These are phyloP conservation scores for Arrhopalites spinosus DNA, from an alignment of 2,888 invertebrate species.

Conservation along the genomic window DNA sequence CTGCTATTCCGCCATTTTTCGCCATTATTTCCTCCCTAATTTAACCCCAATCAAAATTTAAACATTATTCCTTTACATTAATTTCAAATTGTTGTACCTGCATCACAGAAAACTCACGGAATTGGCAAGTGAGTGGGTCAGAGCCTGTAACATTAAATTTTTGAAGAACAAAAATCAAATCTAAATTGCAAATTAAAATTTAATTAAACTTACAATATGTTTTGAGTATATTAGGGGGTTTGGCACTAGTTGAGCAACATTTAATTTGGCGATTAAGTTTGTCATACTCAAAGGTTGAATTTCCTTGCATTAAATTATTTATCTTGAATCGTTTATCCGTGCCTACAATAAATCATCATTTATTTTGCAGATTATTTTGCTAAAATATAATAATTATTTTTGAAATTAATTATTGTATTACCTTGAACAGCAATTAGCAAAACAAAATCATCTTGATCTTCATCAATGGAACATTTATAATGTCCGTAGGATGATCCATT, in stretches of 20 bases:
- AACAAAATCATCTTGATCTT: slow-evolving; percentile 42
- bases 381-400: too few species aligned
- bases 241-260: slow-evolving; percentile 52
- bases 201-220: slow-evolving; percentile 44
- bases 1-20: slow-evolving; percentile 26
- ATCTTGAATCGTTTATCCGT: background rate
- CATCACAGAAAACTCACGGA: slow-evolving; percentile 41
- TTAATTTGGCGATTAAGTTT: slow-evolving; percentile 41
- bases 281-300: slow-evolving; percentile 42
- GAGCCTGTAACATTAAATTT: too few species aligned
- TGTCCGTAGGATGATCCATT: slow-evolving; percentile 40
- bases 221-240: slow-evolving; percentile 46
- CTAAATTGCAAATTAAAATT: too few species aligned
- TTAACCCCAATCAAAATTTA: background rate
- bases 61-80: too few species aligned
- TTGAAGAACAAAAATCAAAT: too few species aligned
- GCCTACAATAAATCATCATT: slow-evolving; percentile 1
- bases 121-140: slow-evolving; percentile 49
- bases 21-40: slow-evolving; percentile 29
- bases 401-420: background rate
- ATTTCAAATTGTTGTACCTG: slow-evolving; percentile 35
- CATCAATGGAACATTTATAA: slow-evolving; percentile 48
- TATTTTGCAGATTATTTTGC: background rate
- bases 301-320: background rate
- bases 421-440: slow-evolving; percentile 31